phyloP scores from a whole-genome alignment of 1,140 invertebrate species.

The Maniola jurtina region DNA sequence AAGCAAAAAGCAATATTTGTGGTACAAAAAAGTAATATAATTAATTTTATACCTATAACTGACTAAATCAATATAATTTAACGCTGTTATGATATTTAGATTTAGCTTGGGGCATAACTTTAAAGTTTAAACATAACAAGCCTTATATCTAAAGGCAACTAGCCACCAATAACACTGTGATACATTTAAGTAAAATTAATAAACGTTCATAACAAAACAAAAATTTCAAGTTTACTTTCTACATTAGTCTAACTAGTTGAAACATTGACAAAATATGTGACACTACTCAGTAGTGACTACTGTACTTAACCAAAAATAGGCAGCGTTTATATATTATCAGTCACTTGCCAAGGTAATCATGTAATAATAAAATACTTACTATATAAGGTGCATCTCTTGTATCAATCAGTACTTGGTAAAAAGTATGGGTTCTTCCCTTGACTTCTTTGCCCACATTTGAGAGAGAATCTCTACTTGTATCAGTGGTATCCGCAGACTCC shows the following conservation, averaged over 20 bases:
- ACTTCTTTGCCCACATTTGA: constrained; percentile 90
- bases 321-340: background rate
- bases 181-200: background rate
- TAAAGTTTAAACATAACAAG: no score
- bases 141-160: no score
- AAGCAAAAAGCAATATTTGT: no score
- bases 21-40: no score
- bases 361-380: constrained; percentile 81
- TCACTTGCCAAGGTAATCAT: constrained; percentile 2
- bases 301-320: background rate
- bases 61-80: no score
- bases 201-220: background rate
- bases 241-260: background rate
- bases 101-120: no score
- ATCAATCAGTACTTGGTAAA: constrained; percentile 98
- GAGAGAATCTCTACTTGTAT: constrained; percentile 61
- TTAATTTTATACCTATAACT: no score
- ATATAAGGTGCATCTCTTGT: constrained; percentile 97
- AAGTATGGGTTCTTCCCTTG: constrained; percentile 94
- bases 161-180: background rate
- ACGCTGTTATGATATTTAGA: no score
- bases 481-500: constrained; percentile 45
- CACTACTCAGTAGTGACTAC: background rate
- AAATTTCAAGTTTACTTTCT: background rate
- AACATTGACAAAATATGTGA: background rate